Conservation (phyloP, 2,797 vertebrate species). For the Cuculus canorus region DNA sequence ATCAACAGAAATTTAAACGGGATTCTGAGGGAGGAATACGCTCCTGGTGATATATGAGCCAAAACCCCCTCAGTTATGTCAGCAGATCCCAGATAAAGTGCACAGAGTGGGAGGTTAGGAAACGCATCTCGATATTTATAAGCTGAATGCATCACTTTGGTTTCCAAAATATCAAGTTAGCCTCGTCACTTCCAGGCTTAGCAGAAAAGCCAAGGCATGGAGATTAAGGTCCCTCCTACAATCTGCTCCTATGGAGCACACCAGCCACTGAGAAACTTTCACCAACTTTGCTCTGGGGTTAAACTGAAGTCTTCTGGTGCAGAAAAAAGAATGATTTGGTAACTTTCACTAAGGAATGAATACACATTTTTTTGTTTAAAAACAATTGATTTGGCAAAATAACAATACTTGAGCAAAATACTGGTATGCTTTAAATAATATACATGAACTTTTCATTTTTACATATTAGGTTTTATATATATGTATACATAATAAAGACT, state of each 20-base stretch:
- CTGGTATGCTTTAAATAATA: neutral
- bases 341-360: neutral
- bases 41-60: neutral
- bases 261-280: accelerated
- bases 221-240: neutral
- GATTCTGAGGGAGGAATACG: neutral
- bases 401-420: neutral
- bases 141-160: neutral
- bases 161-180: neutral
- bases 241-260: neutral
- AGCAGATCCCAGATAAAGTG: neutral
- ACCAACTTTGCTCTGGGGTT: neutral
- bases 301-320: neutral
- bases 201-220: neutral
- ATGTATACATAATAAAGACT: neutral
- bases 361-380: neutral
- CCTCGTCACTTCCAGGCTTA: neutral
- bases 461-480: neutral
- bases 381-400: neutral
- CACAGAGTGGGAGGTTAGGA: constrained; percentile 1
- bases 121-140: neutral
- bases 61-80: neutral
- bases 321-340: neutral
- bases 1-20: neutral
- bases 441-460: neutral